Evolutionary conservation across 2,888 invertebrate species (phyloP), one percentile per base, ranked within the genome.

Genomic region (Beris morrisii): DNA sequence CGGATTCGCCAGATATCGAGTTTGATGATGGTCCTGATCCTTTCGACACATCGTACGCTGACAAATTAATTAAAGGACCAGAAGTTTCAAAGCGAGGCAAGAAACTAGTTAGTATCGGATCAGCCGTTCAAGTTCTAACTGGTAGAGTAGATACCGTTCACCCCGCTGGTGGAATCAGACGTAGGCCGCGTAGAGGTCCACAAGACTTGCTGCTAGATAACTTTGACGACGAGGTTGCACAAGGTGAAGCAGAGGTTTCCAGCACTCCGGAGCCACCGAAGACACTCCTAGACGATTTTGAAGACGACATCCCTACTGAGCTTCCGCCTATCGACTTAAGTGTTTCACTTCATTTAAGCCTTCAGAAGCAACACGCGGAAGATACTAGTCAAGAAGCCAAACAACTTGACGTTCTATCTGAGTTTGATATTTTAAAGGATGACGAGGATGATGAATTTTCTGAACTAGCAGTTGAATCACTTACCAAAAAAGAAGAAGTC

Each of bases 41-140:
- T 0, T 95, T 95, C 75, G 95, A 95, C 75, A 95, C 95, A 7
- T 90, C 92, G 0, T 91, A 88, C 74, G 94, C 93, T 9, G 93
- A 94, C 72, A 89, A 89, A 72, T 86, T 94, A 55, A 90, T 93
- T 50, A 88, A 89, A 75, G 89, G 90, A 28, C 88, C 88, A 59
- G 90, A 90, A 73, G 85, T 86, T 67, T 85, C 84, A 70, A 86
- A 85, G 71, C 88, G 87, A 74, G 92, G 91, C 11, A 88, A 91
- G 75, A 92, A 91, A 75, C 84, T 89, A 22, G 88, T 94, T 12
- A 91, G 91, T 74, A 86, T 94, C 69, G 94, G 94, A 7, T 86
- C 91, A 66, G 94, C 94, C 9, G 94, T 93, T 71, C 92, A 93
- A 77, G 92, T 94, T 56, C 84, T 94, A 30, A 91, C 93, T 1